A percentile compares a stretch with the other conserved stretches of the same genome.
These are phyloP conservation scores for Octonoba sinensis DNA, from an alignment of 2,888 invertebrate species.

Conservation along the genomic window DNA sequence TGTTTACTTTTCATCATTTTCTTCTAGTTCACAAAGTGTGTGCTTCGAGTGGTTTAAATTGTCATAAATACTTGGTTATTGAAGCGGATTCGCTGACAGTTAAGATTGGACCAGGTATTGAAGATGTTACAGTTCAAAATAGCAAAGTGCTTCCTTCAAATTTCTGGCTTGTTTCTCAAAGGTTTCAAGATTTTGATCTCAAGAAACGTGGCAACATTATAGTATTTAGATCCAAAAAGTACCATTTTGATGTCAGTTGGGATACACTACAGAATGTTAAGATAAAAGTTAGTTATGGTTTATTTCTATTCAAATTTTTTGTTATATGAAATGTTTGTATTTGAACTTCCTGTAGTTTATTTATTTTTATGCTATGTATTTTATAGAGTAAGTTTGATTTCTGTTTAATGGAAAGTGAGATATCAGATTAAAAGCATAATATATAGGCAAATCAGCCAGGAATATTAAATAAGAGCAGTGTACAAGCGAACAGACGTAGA, in stretches of 20 bases:
- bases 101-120: conserved; percentile 76
- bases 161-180: conserved; percentile 66
- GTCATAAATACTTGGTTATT: conserved; percentile 78
- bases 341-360: neutral
- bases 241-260: conserved; percentile 82
- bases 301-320: neutral
- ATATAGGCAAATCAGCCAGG: too few species aligned
- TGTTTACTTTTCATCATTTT: neutral
- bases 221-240: conserved; percentile 78
- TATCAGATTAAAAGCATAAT: too few species aligned
- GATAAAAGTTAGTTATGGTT: conserved; percentile 76
- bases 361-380: too few species aligned
- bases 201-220: conserved; percentile 80
- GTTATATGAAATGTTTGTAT: neutral
- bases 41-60: conserved; percentile 72
- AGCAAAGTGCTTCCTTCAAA: conserved; percentile 70
- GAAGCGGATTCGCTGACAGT: conserved; percentile 76
- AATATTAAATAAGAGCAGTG: too few species aligned
- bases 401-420: too few species aligned
- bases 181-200: conserved; percentile 72
- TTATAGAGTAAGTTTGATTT: too few species aligned
- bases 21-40: conserved; percentile 78
- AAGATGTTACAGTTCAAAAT: conserved; percentile 78
- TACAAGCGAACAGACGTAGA: too few species aligned
- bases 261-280: conserved; percentile 78